These are phyloP conservation scores for Platycheirus albimanus DNA, from an alignment of 2,888 invertebrate genomes.

Conservation along the genomic window DNA sequence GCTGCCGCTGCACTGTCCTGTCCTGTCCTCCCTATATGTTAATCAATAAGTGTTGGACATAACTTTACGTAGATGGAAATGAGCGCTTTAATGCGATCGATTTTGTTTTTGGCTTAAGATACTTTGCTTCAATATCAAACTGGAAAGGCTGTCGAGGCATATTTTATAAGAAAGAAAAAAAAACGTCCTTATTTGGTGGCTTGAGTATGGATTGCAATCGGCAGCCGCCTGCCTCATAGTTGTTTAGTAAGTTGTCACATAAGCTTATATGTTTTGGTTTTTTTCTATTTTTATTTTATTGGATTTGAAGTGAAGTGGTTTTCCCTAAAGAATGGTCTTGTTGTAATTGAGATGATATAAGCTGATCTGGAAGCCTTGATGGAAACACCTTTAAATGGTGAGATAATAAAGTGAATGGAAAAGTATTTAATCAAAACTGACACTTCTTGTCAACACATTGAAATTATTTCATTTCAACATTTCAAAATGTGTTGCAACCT, in stretches of 20 bases:
- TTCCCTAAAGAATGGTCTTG: slow-evolving; percentile 16
- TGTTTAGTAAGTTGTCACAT: slow-evolving; percentile 65
- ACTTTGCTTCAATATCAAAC: too few relatives aligned
- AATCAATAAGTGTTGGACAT: slow-evolving; percentile 71
- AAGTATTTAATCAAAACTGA: slow-evolving; percentile 24
- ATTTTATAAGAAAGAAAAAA: too few relatives aligned
- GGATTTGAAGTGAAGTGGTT: slow-evolving; percentile 15
- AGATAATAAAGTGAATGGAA: slow-evolving; percentile 8
- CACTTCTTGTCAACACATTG: slow-evolving; percentile 18
- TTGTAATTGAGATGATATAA: slow-evolving; percentile 42
- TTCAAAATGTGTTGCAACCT: too few relatives aligned
- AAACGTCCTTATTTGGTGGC: slow-evolving; percentile 61
- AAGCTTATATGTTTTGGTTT: slow-evolving; percentile 27
- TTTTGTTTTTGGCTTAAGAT: slow-evolving; percentile 34
- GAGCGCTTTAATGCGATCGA: slow-evolving; percentile 62
- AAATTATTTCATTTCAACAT: slow-evolving; percentile 3
- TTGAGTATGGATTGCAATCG: slow-evolving; percentile 34
- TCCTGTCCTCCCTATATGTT: slow-evolving; percentile 60
- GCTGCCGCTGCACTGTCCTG: too few relatives aligned
- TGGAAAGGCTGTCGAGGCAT: background rate
- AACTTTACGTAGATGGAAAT: slow-evolving; percentile 68
- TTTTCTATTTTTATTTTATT: background rate
- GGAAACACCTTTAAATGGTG: slow-evolving; percentile 15
- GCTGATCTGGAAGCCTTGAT: slow-evolving; percentile 3
- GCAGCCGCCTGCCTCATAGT: slow-evolving; percentile 47